phyloP scores from a whole-genome alignment of 2,797 vertebrate genomes.

The Tapirus indicus region DNA sequence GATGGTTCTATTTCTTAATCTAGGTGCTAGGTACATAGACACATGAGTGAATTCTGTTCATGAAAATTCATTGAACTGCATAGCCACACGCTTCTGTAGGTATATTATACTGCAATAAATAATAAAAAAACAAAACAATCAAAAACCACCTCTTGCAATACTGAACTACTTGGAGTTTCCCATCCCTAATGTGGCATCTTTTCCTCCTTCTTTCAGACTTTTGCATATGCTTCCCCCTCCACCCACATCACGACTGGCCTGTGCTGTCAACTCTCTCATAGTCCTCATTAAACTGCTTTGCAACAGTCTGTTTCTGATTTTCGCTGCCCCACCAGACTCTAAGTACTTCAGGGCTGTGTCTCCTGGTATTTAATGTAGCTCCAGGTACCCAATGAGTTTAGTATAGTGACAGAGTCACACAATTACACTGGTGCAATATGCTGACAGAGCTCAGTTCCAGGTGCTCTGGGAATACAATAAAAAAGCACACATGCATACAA shows the following conservation, averaged over 20 bases:
- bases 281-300: neutral
- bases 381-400: neutral
- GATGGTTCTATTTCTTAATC: neutral
- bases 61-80: neutral
- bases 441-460: neutral
- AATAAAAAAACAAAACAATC: neutral
- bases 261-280: neutral
- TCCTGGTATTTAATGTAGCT: neutral
- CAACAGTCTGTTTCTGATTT: neutral
- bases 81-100: neutral
- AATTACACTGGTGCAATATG: neutral
- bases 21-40: neutral
- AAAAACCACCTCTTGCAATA: neutral
- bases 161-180: neutral
- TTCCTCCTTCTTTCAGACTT: neutral
- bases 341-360: neutral
- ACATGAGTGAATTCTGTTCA: neutral
- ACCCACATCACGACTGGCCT: neutral
- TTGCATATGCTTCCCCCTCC: neutral
- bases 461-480: neutral
- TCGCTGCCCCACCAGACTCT: neutral
- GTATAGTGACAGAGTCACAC: neutral
- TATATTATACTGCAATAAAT: neutral
- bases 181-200: neutral
- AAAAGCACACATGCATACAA: neutral